These are phyloP conservation scores for Scopus umbretta DNA, from an alignment of 2,113 vertebrate genomes.

Conservation along the genomic window DNA sequence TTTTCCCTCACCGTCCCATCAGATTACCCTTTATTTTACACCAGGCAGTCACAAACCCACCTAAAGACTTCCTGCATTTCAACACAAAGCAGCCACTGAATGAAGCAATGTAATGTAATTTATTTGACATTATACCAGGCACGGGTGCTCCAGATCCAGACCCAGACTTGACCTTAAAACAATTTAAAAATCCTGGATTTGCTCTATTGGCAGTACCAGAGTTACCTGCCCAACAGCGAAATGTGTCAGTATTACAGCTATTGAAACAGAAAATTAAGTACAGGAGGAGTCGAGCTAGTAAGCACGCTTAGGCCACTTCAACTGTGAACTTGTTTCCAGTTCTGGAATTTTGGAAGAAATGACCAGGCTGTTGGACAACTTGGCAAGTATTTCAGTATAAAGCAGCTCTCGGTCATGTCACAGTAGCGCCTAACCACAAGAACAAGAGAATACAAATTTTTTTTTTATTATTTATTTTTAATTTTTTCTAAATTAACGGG, in stretches of 20 bases:
- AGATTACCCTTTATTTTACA: background rate
- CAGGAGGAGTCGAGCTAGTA: background rate
- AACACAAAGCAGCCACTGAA: constrained; percentile 36
- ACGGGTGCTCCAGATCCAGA: background rate
- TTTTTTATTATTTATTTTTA: no score
- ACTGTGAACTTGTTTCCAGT: background rate
- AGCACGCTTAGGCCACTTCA: background rate
- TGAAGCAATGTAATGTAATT: constrained; percentile 22
- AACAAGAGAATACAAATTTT: background rate
- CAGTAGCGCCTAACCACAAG: background rate
- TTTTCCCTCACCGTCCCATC: background rate
- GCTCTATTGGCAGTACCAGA: background rate
- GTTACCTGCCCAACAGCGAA: background rate
- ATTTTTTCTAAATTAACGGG: background rate
- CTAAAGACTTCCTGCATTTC: background rate
- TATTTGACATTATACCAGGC: constrained; percentile 44
- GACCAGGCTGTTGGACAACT: background rate
- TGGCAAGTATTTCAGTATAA: background rate
- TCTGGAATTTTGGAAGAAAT: background rate
- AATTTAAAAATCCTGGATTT: background rate
- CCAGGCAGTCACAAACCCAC: background rate
- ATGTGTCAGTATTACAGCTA: background rate
- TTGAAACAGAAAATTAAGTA: background rate
- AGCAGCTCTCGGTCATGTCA: background rate
- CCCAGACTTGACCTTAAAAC: constrained; percentile 21